Conservation (phyloP, 2,888 invertebrate genomes). For the Luperina nickerlii region DNA sequence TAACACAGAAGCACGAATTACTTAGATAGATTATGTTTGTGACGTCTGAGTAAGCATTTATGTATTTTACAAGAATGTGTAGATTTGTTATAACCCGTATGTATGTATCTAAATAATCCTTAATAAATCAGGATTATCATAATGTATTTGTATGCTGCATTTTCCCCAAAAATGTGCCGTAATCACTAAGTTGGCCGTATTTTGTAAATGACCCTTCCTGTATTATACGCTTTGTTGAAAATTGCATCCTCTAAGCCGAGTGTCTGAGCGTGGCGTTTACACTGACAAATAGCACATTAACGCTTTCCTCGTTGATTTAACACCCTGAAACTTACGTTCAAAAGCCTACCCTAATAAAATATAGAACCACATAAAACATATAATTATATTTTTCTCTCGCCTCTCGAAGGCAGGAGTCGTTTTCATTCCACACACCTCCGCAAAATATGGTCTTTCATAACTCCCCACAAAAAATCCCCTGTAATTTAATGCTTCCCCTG, state of each 20-base stretch:
- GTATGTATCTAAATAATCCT: constrained; percentile 33
- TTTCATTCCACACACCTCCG: constrained; percentile 81
- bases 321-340: constrained; percentile 66
- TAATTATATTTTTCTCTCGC: constrained; percentile 82
- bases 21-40: constrained; percentile 46
- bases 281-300: constrained; percentile 68
- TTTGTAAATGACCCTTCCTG: constrained; percentile 40
- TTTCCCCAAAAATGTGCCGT: constrained; percentile 37
- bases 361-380: constrained; percentile 75
- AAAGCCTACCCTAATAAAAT: constrained; percentile 75
- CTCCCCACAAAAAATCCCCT: constrained; percentile 80
- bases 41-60: constrained; percentile 37
- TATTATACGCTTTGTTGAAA: constrained; percentile 52
- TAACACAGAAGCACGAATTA: constrained; percentile 48
- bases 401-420: constrained; percentile 81
- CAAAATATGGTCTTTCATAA: constrained; percentile 88
- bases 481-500: constrained; percentile 86
- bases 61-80: constrained; percentile 28
- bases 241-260: constrained; percentile 54
- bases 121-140: constrained; percentile 42
- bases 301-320: constrained; percentile 69
- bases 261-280: constrained; percentile 57
- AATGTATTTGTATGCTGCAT: constrained; percentile 37
- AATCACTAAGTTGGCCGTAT: constrained; percentile 33
- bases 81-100: constrained; percentile 28